Evolutionary conservation across 2,797 vertebrate species (phyloP), one percentile per base, ranked within the genome.

Genomic region (Pangasius mekongensis): DNA sequence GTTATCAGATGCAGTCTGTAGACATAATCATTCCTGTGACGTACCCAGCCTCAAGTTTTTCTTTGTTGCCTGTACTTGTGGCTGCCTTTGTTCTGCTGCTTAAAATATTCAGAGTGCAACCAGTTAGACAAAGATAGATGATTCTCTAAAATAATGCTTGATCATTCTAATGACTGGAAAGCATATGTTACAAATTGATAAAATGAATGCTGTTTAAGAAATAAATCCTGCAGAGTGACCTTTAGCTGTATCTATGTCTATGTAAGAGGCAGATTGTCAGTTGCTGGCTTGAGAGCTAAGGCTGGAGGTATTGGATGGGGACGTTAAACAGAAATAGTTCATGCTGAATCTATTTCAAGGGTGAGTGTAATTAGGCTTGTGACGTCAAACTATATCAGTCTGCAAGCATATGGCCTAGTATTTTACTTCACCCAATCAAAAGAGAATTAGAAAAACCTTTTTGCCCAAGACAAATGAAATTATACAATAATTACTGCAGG

Each of bases 331-430:
- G 83, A 91, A 87, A 90, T 89, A 88, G 90, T 76, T 87, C 71
- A 49, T 62, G 89, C 89, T 83, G 78, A 86, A 87, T 90, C 87
- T 90, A 52, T 69, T 89, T 88, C 86, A 87, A 87, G 90, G 86
- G 58, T 89, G 78, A 86, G 52, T 62, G 67, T 86, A 87, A 91
- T 90, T 91, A 91, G 56, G 84, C 22, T 71, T 4, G 18, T 89
- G 87, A 87, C 74, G 86, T 89, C 89, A 89, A 71, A 77, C n/a
- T 69, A 74, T 83, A 84, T 89, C 87, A 86, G 58, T 77, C 85
- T 88, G 86, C 87, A 85, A 87, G 87, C 85, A 87, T 87, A 39
- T 88, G 90, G 81, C 58, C 85, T 67, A 88, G 87, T 76, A 88
- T 67, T 87, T 87, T 62, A 84, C 33, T 62, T 89, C 54, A 78